phyloP scores from a whole-genome alignment of 2,888 invertebrate species.

The Tenodera sinensis region DNA sequence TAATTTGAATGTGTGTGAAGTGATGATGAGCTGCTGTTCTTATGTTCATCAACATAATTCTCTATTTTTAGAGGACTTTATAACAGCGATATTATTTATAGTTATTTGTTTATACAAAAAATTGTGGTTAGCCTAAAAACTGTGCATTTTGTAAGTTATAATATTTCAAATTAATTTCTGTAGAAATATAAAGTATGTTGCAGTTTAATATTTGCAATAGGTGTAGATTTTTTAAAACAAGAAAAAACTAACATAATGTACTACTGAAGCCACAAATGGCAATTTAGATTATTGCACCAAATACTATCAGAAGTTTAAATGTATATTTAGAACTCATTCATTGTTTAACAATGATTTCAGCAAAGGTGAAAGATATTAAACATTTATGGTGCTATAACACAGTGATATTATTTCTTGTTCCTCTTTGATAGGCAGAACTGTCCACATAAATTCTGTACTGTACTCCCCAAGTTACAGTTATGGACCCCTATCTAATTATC shows the following conservation, averaged over 20 bases:
- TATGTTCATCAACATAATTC: background rate
- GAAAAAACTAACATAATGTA: background rate
- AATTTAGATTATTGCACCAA: background rate
- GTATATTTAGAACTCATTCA: background rate
- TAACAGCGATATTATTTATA: background rate
- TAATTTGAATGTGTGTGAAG: background rate
- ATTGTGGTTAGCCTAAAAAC: background rate
- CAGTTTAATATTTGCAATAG: background rate
- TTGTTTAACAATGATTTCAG: background rate
- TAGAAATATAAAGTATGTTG: background rate
- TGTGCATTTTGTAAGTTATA: background rate
- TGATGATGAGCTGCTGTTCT: background rate
- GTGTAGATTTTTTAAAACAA: background rate
- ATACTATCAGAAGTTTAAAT: background rate
- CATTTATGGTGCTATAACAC: background rate
- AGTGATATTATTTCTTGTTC: too few relatives aligned
- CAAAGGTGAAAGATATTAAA: background rate
- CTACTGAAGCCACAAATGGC: background rate
- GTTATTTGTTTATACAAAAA: background rate
- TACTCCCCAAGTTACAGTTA: too few relatives aligned
- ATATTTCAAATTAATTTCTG: background rate
- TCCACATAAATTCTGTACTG: too few relatives aligned
- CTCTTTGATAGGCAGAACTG: too few relatives aligned
- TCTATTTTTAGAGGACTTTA: conserved; percentile 8
- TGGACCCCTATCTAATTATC: too few relatives aligned